Conservation (phyloP, 2,113 vertebrate genomes). For the Eidolon helvum region DNA sequence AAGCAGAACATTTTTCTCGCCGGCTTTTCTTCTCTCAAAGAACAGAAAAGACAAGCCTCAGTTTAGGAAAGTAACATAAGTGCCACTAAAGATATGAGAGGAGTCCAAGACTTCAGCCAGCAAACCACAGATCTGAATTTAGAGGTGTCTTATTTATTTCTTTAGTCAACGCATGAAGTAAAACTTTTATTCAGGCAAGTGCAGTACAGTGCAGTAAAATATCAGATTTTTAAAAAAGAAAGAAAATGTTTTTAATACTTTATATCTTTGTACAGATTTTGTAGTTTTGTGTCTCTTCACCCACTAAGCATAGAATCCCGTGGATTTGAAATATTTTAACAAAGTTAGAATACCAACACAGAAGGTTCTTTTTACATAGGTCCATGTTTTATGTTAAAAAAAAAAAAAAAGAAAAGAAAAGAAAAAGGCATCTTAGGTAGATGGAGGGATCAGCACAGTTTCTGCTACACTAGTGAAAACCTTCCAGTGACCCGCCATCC, state of each 20-base stretch:
- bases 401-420: background rate
- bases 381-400: conserved; percentile 21
- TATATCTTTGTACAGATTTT: conserved; percentile 79
- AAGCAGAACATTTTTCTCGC: conserved; percentile 3
- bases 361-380: conserved; percentile 69
- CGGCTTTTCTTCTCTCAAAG: background rate
- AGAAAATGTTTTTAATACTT: conserved; percentile 75
- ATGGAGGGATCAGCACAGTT: background rate
- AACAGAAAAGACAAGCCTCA: background rate
- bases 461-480: background rate
- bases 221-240: conserved; percentile 74
- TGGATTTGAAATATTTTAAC: conserved; percentile 80
- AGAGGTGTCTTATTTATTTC: background rate
- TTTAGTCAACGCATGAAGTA: conserved; percentile 84
- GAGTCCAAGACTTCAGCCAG: background rate
- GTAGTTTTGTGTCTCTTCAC: conserved; percentile 63
- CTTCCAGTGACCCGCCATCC: background rate
- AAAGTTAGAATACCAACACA: conserved; percentile 70
- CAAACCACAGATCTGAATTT: background rate
- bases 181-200: conserved; percentile 88
- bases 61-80: background rate
- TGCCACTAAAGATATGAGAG: background rate
- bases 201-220: conserved; percentile 83
- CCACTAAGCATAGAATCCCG: conserved; percentile 73
- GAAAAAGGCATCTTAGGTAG: background rate